phyloP scores from a whole-genome alignment of 2,888 invertebrate genomes.

The Marasmarcha lunaedactyla region DNA sequence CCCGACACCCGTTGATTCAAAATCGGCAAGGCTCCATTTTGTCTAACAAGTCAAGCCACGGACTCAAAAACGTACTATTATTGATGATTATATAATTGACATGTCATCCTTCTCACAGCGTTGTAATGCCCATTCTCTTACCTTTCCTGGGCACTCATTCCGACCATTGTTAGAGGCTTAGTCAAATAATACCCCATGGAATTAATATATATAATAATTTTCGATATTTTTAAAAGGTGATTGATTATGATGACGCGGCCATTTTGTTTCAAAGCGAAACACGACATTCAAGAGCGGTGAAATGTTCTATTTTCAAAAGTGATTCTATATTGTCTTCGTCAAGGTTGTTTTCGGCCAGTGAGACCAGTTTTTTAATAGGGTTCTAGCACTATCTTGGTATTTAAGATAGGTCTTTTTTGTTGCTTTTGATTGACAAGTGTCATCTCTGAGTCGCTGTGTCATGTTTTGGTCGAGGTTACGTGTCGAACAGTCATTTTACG shows the following conservation, averaged over 20 bases:
- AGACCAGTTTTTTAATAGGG: conserved; percentile 8
- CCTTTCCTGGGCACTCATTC: conserved; percentile 46
- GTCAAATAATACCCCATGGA: conserved; percentile 58
- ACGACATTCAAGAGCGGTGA: conserved; percentile 21
- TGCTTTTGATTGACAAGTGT: conserved; percentile 20
- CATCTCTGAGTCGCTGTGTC: conserved; percentile 20
- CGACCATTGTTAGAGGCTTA: conserved; percentile 52
- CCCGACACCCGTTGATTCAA: conserved; percentile 4
- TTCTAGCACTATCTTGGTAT: conserved; percentile 4
- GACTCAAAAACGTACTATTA: conserved; percentile 14
- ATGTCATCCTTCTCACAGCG: conserved; percentile 43
- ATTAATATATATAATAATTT: conserved; percentile 68
- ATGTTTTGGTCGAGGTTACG: conserved; percentile 15
- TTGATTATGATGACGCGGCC: conserved; percentile 58
- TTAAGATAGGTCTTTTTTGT: conserved; percentile 9
- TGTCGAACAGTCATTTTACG: conserved; percentile 6
- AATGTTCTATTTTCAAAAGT: conserved; percentile 17
- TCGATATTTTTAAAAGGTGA: conserved; percentile 58
- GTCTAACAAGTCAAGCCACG: conserved; percentile 32
- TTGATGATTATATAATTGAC: conserved; percentile 57
- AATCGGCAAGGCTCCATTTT: conserved; percentile 36
- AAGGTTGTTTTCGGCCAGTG: conserved; percentile 18
- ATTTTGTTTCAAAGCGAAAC: conserved; percentile 18
- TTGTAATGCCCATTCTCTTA: conserved; percentile 28
- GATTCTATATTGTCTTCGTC: conserved; percentile 23